Evolutionary conservation across 2,113 vertebrate genomes (phyloP).

Genomic region (Salvelinus fontinalis): DNA sequence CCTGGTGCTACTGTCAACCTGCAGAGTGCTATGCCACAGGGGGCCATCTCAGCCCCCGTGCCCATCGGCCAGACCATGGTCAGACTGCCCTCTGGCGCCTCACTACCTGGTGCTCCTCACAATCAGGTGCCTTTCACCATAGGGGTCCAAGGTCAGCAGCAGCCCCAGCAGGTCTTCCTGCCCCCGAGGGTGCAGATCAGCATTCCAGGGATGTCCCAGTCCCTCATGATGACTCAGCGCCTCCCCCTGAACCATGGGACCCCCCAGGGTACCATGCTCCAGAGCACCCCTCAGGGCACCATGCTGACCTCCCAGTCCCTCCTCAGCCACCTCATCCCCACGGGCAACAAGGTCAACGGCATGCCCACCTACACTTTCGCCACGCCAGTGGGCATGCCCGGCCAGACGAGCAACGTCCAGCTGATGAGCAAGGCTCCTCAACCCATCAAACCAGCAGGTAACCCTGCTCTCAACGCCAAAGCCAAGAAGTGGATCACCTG

Average conservation of each 20-base stretch:
- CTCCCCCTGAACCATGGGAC: conserved; percentile 73
- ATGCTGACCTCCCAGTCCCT: conserved; percentile 86
- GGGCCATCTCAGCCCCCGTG: conserved; percentile 20
- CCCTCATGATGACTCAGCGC: conserved; percentile 70
- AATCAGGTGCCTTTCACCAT: conserved; percentile 54
- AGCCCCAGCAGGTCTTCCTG: conserved; percentile 73
- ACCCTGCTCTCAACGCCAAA: conserved; percentile 63
- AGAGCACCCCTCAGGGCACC: conserved; percentile 62
- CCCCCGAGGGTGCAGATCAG: conserved; percentile 71
- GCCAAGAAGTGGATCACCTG: conserved; percentile 97
- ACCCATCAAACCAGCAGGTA: conserved; percentile 67
- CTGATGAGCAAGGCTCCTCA: conserved; percentile 43
- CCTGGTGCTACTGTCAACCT: conserved; percentile 69
- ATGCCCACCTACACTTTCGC: conserved; percentile 91
- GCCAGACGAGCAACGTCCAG: conserved; percentile 66
- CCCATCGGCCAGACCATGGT: conserved; percentile 34
- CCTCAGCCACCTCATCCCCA: conserved; percentile 89
- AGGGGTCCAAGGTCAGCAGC: conserved; percentile 44
- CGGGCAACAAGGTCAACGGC: conserved; percentile 91
- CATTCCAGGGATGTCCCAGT: conserved; percentile 65
- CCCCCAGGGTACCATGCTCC: conserved; percentile 75
- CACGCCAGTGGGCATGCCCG: conserved; percentile 82
- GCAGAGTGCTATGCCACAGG: conserved; percentile 60
- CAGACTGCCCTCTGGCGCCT: conserved; percentile 49
- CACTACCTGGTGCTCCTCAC: conserved; percentile 44